These are phyloP conservation scores for Notoglanidium macrostoma DNA, from an alignment of 2,797 vertebrate genomes.

Conservation along the genomic window DNA sequence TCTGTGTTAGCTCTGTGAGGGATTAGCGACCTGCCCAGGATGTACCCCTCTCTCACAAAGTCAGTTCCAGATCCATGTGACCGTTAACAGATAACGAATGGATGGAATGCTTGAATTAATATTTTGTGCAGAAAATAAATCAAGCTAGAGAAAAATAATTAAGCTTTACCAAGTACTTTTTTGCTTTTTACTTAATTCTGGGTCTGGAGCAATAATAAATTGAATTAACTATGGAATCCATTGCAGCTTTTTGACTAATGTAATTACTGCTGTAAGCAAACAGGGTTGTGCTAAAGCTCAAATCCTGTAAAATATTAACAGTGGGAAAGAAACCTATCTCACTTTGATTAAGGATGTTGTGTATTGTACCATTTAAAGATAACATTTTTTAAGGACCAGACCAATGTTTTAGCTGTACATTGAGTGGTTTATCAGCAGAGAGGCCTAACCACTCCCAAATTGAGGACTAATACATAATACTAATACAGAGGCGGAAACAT, in stretches of 20 bases:
- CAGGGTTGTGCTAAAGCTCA: neutral
- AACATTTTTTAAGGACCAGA: neutral
- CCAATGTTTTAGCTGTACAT: neutral
- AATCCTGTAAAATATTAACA: slow-evolving; percentile 4
- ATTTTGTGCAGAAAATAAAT: neutral
- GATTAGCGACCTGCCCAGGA: too few relatives aligned
- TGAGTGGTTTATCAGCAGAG: neutral
- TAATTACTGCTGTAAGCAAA: neutral
- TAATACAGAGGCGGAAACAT: neutral
- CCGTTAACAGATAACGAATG: too few relatives aligned
- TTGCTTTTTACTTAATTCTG: too few relatives aligned
- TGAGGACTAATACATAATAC: neutral
- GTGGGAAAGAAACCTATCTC: neutral
- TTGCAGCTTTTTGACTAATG: neutral
- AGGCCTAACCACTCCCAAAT: neutral
- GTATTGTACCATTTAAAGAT: neutral
- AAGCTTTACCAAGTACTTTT: neutral
- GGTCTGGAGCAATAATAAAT: neutral
- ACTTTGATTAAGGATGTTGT: neutral
- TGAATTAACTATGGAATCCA: neutral
- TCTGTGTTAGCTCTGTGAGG: too few relatives aligned
- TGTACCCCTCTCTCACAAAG: too few relatives aligned
- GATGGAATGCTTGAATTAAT: neutral
- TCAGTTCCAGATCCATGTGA: too few relatives aligned
- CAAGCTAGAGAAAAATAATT: neutral